Percentiles rank a stretch among this genome's conserved stretches.
These are phyloP conservation scores for Bos taurus DNA, from an alignment of 2,113 vertebrate species.

Conservation along the genomic window ARS-UCD2.0 NC_037343.1:13451001-13451500, in stretches of 20 bases:
- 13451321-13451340: neutral
- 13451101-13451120: neutral
- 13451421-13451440: neutral
- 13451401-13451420: neutral
- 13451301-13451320: neutral
- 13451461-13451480: neutral
- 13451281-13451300: neutral
- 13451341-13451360: neutral
- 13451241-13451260: neutral
- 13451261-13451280: neutral
- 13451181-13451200: neutral
- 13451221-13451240: neutral
- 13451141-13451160: neutral
- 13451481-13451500: neutral
- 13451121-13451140: neutral
- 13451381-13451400: neutral
- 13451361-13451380: neutral
- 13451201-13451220: neutral
- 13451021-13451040: neutral
- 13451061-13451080: neutral
- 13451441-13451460: neutral
- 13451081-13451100: neutral
- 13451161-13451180: neutral
- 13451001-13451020: neutral
- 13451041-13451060: neutral